These are phyloP conservation scores for Manis pentadactyla DNA, from an alignment of 2,797 vertebrate species.

Conservation along the genomic window DNA sequence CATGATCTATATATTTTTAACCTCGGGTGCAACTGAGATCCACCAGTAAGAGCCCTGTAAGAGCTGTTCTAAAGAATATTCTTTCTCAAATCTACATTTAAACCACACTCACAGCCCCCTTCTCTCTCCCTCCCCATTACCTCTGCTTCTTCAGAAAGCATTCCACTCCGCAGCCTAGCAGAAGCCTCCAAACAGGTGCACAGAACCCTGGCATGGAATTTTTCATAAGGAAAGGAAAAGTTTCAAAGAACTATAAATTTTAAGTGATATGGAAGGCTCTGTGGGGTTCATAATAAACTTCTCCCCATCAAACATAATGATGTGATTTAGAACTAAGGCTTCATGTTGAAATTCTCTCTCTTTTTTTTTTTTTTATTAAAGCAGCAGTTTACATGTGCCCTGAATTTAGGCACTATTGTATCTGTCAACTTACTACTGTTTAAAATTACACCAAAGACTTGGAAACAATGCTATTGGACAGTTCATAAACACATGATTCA, in stretches of 20 bases:
- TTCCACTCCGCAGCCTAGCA: background rate
- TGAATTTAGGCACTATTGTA: background rate
- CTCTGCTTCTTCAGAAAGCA: background rate
- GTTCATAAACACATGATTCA: background rate
- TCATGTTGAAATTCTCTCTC: background rate
- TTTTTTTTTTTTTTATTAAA: background rate
- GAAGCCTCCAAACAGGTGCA: conserved; percentile 23
- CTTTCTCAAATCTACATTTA: background rate
- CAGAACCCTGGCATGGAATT: background rate
- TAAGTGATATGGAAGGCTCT: conserved; percentile 56
- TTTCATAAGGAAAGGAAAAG: conserved; percentile 56
- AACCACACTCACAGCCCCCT: background rate
- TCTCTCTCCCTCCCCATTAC: background rate
- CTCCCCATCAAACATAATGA: conserved; percentile 53
- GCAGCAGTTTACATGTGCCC: background rate
- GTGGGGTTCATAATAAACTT: background rate
- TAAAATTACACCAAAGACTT: background rate
- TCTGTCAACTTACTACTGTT: background rate
- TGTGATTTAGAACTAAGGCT: background rate
- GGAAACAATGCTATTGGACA: background rate
- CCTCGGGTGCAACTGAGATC: conserved; percentile 1
- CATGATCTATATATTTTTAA: conserved; percentile 70
- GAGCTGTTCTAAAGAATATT: background rate
- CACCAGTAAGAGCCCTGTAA: conserved; percentile 33
- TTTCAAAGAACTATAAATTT: conserved; percentile 64